Evolutionary conservation across 2,797 vertebrate species (phyloP), one percentile per base, ranked within the genome.

Genomic region (Amblyopsis hoosieri): DNA sequence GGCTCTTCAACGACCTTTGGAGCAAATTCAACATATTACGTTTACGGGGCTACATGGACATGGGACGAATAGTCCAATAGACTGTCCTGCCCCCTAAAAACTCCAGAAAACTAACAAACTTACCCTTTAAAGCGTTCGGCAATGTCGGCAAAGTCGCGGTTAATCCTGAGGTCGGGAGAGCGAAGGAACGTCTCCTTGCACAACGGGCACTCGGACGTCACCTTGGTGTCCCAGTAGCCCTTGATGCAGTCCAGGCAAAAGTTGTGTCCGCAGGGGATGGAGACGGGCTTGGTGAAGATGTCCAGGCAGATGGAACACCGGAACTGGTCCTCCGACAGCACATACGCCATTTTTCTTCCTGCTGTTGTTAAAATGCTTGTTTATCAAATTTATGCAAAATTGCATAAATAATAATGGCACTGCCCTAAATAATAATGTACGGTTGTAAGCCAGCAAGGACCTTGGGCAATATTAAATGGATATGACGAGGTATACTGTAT

Each of bases 261-360:
- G 57, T 86, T 92, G 84, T 92, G 91, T 0, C 91, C 91, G 2
- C 90, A 92, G 45, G 90, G 89, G 58, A 88, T 87, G 73, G 91
- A 91, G 48, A 92, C 85, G 0, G 91, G 91, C 17, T 86, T 78
- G 1, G 67, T 83, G 78, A 93, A 91, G 17, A 91, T 72, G 55
- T 89, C 82, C 62, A 71, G 78, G 69, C 91, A 93, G 70, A 92
- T 73, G 46, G 58, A 74, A 15, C 90, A 93, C 57, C 79, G 84
- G 67, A 92, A 91, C 81, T 89, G 86, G 49, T 70, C 78, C n/a
- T 87, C 87, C 49, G 90, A 88, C 69, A 88, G 60, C 33, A 37
- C 4, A 23, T 55, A 65, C 14, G 69, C 68, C 75, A 81, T 81
- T 47, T 42, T 72, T 75, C n/a, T 52, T 7, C 33, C 33, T 37